Evolutionary conservation across 2,888 invertebrate genomes (phyloP), one percentile per base, ranked within the genome.

Genomic region (Cataglyphis albicans): DNA sequence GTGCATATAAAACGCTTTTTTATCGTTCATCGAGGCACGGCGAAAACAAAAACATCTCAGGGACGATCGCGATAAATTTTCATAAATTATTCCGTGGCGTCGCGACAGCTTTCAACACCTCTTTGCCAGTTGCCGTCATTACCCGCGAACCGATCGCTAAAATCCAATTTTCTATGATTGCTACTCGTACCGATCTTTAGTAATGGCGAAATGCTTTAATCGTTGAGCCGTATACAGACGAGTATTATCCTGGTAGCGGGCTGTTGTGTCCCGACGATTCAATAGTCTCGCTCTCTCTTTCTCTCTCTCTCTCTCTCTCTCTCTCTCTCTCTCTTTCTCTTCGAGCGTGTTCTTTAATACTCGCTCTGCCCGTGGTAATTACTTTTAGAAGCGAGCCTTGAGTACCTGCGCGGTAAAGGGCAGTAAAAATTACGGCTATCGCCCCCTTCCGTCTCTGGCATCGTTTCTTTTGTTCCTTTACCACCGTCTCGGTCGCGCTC

Each of bases 341-440:
- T 44, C 41, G 52, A 38, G 63, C 67, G 73, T 70, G 44, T 67
- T 76, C 67, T 64, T 76, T 75, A 72, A 55, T 78, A 61, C 52
- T 74, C 29, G 38, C 44, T 65, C 18, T 15, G 35, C 67, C 65
- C 70, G 81, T 72, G 86, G 86, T 87, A 89, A 89, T 89, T 88
- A 78, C 87, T 87, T 89, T 89, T 86, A 82, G 87, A 86, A 86
- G 32, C 83, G 82, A 83, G 70, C 87, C 88, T 88, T 88, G 88
- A 82, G 1, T 48, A 18, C 44, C 80, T 72, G 21, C 83, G 72
- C 80, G 87, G 74, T 84, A 83, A 84, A 76, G 85, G 85, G 67
- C 85, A 32, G 73, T 38, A 88, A 85, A 86, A 86, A 85, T 88
- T 65, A 70, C 61, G 48, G 15, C 35, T 38, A 59, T 74, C 73